A percentile compares a stretch with the other conserved stretches of the same genome.
Evolutionary conservation across 2,888 invertebrate genomes (phyloP).

Genomic region (Leptura quadrifasciata): DNA sequence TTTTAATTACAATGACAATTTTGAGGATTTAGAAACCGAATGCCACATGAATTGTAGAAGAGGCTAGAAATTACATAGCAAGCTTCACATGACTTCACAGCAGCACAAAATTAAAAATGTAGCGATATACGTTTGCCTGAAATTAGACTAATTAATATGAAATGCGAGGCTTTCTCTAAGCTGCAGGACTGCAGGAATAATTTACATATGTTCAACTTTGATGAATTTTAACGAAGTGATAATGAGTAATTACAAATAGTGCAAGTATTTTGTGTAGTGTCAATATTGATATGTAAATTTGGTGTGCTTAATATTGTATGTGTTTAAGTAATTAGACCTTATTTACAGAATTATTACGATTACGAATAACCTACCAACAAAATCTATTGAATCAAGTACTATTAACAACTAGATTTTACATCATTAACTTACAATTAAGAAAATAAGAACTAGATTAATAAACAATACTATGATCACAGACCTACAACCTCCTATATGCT

Average conservation of each 20-base stretch:
- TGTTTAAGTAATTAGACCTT: neutral
- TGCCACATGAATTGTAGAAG: conserved; percentile 17
- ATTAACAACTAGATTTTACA: too few species aligned
- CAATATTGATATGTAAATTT: conserved; percentile 17
- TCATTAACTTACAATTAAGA: neutral
- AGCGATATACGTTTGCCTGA: neutral
- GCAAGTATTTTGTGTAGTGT: conserved; percentile 13
- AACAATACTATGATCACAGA: too few species aligned
- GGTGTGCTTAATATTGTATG: neutral
- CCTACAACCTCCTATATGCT: too few species aligned
- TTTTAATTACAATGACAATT: neutral
- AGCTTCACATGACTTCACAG: neutral
- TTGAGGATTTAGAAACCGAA: neutral
- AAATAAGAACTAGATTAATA: neutral
- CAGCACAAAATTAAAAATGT: neutral
- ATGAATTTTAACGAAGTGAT: conserved; percentile 12
- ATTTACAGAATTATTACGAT: neutral
- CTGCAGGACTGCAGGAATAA: neutral
- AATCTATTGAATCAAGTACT: too few species aligned
- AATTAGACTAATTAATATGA: conserved; percentile 11
- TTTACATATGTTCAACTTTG: conserved; percentile 1
- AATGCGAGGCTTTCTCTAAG: conserved; percentile 4
- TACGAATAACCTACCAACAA: neutral
- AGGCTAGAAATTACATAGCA: conserved; percentile 8
- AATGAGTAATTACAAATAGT: conserved; percentile 17